Base-by-base conservation (phyloP, 2,797 vertebrate genomes). In the Gila robusta region DNA sequence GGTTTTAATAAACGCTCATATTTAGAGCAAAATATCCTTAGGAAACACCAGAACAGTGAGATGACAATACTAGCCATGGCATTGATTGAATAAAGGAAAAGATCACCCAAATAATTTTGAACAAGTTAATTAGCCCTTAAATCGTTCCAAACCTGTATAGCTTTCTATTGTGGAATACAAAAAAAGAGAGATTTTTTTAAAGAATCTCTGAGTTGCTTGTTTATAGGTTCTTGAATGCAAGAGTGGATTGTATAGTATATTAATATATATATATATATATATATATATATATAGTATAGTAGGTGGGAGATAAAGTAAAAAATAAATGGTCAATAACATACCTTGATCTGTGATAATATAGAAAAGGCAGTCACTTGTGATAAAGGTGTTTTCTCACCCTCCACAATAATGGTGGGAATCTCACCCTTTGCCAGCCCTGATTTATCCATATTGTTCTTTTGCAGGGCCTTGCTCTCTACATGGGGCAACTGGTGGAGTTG, bases 331-430 rank as follows among this genome's bases (percentile, higher is more conserved):
- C 47, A 79, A 62, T 59, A 41, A 94, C 95, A 74, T 94, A 96
- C 95, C 95, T 96, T 92, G 62, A 90, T 85, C 41, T 91, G 91
- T 26, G 92, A 88, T 87, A 91, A 66, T 73, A 92, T 80, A 8
- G 86, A 91, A 87, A 86, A 86, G 85, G 87, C 37, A 77, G 88
- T 62, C 70, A 70, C 64, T 87, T 82, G 79, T 56, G 88, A 85
- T 88, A 64, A 74, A 86, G 86, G 47, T n/a, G 83, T 76, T 79
- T 83, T 86, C 72, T 90, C 85, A 77, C 23, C 73, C 84, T 91
- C 89, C 54, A 83, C 56, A 52, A n/a, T 81, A 72, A 85, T 70
- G 37, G 82, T n/a, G 59, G 85, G 88, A 83, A 73, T 86, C 23
- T 69, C 59, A 84, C 17, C 23, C 69, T 85, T 88, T 80, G 67